These are phyloP conservation scores for Campoplex nolae DNA, from an alignment of 2,888 invertebrate genomes.

Conservation along the genomic window DNA sequence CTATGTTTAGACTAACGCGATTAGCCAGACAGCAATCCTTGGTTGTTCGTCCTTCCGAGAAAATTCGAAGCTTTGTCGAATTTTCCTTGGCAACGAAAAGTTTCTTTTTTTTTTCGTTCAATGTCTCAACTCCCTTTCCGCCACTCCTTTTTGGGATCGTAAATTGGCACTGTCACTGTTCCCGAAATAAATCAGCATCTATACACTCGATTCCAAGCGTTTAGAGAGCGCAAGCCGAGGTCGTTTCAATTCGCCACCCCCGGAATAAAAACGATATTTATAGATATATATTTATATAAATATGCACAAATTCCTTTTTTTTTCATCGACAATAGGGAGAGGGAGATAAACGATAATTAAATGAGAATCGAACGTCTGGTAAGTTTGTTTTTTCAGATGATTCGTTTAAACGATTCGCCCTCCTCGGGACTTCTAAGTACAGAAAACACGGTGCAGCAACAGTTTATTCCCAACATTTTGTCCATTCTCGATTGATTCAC, in stretches of 20 bases:
- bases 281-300: background rate
- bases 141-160: constrained; percentile 39
- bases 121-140: constrained; percentile 32
- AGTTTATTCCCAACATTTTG: constrained; percentile 81
- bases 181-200: constrained; percentile 56
- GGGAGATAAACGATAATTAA: constrained; percentile 27
- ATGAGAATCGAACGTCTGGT: background rate
- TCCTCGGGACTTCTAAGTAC: constrained; percentile 83
- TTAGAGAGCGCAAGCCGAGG: constrained; percentile 5
- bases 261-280: constrained; percentile 43
- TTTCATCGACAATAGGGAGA: constrained; percentile 22
- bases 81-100: background rate
- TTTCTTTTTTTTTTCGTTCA: background rate
- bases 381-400: constrained; percentile 75
- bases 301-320: background rate
- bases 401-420: constrained; percentile 80
- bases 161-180: constrained; percentile 61
- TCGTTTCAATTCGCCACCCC: constrained; percentile 30
- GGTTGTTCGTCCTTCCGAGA: background rate
- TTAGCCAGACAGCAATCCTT: background rate
- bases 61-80: background rate
- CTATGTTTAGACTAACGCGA: constrained; percentile 45
- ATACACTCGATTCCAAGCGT: background rate
- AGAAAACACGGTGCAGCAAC: constrained; percentile 80
- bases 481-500: constrained; percentile 75